Base-by-base conservation (phyloP, 2,797 vertebrate genomes). In the Tauraco hartlaubi region DNA sequence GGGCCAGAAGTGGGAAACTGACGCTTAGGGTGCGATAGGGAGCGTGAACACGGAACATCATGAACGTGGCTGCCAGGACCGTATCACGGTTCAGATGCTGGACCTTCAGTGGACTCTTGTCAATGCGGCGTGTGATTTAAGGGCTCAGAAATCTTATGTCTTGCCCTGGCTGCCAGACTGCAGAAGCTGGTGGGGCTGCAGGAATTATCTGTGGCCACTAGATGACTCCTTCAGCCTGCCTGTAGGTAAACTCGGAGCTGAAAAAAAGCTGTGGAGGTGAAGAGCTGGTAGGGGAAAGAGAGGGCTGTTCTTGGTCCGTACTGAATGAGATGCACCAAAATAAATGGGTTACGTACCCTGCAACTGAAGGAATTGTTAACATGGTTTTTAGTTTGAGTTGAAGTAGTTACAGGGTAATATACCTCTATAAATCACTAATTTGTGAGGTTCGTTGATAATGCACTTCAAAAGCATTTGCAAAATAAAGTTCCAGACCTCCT, bases 141-240 rank as follows among this genome's bases (percentile, higher is more conserved):
- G 31, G 41, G 26, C 33, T 83, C 26, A 16, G 9, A 87, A 49
- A 4, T 11, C 9, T 82, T 35, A 15, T 13, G 28, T 31, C 2
- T 78, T 66, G 19, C 61, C 48, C 22, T 16, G 18, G 33, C 43
- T n/a, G 44, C 49, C 1, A 0, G 22, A 26, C 41, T 68, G 15
- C 16, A 23, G 56, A 44, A 73, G 11, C 62, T 83, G 69, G 20
- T 41, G 56, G 87, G 68, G 21, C 46, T 95, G 94, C 78, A 91
- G 85, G 77, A 90, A 51, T 88, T 91, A 15, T 58, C 37, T 71
- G 59, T 78, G 85, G 72, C 97, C 97, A 77, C 97, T 92, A 97
- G 97, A 95, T 96, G 97, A 92, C 97, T 94, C 95, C 31, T 95
- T 61, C 66, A 85, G 95, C 90, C 85, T 88, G 85, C 91, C 81